Percentiles rank a stretch among this genome's conserved stretches.
Evolutionary conservation across 2,888 invertebrate genomes (phyloP).

Genomic region (Cyaniris semiargus): DNA sequence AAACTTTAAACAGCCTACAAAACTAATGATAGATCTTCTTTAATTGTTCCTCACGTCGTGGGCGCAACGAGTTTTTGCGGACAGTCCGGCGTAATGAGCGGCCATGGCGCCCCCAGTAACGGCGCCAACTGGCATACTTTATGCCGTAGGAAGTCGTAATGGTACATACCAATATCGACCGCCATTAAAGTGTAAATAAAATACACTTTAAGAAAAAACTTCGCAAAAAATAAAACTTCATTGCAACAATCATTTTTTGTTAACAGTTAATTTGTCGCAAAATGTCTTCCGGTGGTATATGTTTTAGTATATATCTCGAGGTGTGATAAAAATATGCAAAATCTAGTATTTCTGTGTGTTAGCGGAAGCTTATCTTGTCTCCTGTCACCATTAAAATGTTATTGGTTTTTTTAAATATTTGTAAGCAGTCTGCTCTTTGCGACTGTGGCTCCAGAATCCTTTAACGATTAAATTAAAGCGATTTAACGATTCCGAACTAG

Average conservation of each 20-base stretch:
- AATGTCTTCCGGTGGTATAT: not conserved
- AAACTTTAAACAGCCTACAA: not conserved
- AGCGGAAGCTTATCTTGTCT: not conserved
- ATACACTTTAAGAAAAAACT: not conserved
- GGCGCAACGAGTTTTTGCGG: constrained; percentile 12
- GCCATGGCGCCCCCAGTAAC: constrained; percentile 25
- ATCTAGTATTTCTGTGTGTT: not conserved
- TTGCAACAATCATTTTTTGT: constrained; percentile 15
- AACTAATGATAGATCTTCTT: not conserved
- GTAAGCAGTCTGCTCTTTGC: no score
- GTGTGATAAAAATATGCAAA: constrained; percentile 1
- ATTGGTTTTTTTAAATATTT: not conserved
- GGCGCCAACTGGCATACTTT: constrained; percentile 34
- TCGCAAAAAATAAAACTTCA: constrained; percentile 9
- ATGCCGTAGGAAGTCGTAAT: constrained; percentile 33
- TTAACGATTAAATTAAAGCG: no score
- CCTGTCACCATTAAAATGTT: not conserved
- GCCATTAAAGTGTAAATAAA: constrained; percentile 28
- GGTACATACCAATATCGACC: constrained; percentile 30
- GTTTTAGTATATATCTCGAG: not conserved
- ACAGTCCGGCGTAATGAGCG: constrained; percentile 11
- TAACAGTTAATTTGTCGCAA: constrained; percentile 1
- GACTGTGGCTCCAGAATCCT: no score
- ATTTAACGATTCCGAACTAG: no score
- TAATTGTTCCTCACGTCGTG: not conserved